Conservation (phyloP, 2,113 vertebrate genomes). For the Saccopteryx bilineata region DNA sequence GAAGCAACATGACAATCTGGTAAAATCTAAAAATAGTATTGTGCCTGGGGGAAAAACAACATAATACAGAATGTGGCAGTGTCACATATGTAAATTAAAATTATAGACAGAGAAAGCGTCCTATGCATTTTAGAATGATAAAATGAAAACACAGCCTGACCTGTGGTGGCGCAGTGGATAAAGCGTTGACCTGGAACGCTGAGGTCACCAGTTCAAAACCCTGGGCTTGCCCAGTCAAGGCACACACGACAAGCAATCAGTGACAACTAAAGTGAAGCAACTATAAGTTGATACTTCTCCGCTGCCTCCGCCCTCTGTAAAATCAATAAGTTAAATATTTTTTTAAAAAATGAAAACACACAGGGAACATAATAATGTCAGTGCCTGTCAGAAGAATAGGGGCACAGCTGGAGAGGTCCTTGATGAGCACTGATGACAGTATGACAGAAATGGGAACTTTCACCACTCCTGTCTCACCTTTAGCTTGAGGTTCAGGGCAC, state of each 20-base stretch:
- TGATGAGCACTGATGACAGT: not conserved
- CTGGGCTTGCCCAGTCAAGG: no score
- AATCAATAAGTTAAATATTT: no score
- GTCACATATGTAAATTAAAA: not conserved
- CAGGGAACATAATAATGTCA: not conserved
- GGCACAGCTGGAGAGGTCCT: not conserved
- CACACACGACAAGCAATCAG: no score
- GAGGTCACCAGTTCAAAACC: no score
- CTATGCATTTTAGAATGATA: not conserved
- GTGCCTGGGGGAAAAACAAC: not conserved
- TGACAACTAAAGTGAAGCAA: no score
- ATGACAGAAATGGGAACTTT: not conserved
- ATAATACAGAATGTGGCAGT: not conserved
- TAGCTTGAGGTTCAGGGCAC: not conserved
- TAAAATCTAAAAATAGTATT: conserved; percentile 48
- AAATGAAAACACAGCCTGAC: not conserved
- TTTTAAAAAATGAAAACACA: not conserved
- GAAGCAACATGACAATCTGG: conserved; percentile 18
- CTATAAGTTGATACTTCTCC: no score
- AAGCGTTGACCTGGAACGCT: no score
- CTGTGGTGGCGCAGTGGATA: no score
- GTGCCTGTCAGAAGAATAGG: not conserved
- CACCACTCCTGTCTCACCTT: not conserved
- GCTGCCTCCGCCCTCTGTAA: no score
- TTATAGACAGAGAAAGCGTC: not conserved